phyloP scores from a whole-genome alignment of 2,888 invertebrate genomes.

The Ceraclea dissimilis region DNA sequence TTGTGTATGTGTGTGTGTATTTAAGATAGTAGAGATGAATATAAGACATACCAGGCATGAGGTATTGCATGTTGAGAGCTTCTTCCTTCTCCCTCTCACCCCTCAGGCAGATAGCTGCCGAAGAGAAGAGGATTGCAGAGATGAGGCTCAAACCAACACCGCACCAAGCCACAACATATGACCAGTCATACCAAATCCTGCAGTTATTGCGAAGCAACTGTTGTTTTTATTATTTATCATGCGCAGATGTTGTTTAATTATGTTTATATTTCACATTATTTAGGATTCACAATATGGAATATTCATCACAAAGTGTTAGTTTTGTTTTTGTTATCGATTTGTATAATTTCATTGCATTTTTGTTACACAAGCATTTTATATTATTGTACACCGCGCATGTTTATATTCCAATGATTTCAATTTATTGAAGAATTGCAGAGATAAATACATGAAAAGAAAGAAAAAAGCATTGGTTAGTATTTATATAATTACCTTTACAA shows the following conservation, averaged over 20 bases:
- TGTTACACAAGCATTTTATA: slow-evolving; percentile 17
- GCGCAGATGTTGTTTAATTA: slow-evolving; percentile 4
- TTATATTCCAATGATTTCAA: slow-evolving; percentile 19
- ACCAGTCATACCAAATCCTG: slow-evolving; percentile 89
- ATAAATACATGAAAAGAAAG: slow-evolving; percentile 50
- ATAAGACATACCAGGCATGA: slow-evolving; percentile 79
- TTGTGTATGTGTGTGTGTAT: too few species aligned
- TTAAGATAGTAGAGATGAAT: background rate
- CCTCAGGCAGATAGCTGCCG: slow-evolving; percentile 89
- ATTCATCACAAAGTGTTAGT: background rate
- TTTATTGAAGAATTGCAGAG: slow-evolving; percentile 27
- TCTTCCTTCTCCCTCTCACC: slow-evolving; percentile 91
- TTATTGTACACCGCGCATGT: slow-evolving; percentile 18
- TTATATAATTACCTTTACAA: slow-evolving; percentile 6
- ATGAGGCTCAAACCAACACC: slow-evolving; percentile 88
- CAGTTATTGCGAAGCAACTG: slow-evolving; percentile 83
- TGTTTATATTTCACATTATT: background rate
- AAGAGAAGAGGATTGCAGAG: slow-evolving; percentile 87
- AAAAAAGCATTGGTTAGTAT: slow-evolving; percentile 48
- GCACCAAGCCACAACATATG: slow-evolving; percentile 95
- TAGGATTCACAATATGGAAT: background rate
- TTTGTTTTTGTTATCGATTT: slow-evolving; percentile 7
- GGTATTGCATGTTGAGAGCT: slow-evolving; percentile 94
- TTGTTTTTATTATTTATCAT: slow-evolving; percentile 28
- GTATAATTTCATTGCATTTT: slow-evolving; percentile 11